Percentiles rank a stretch among this genome's conserved stretches.
These are phyloP conservation scores for Neria commutata DNA, from an alignment of 2,888 invertebrate species.

Conservation along the genomic window DNA sequence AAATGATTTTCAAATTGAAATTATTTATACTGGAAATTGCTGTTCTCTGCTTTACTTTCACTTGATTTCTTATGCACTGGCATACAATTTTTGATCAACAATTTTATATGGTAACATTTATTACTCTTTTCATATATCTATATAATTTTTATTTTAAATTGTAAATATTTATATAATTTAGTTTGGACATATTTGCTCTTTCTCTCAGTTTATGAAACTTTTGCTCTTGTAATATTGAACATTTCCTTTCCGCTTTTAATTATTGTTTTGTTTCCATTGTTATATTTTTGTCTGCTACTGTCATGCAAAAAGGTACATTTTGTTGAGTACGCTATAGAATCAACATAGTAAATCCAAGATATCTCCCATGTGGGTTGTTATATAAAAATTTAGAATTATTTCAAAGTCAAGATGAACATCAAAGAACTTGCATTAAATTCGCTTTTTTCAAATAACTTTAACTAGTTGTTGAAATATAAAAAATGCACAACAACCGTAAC, in stretches of 20 bases:
- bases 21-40: not conserved
- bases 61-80: not conserved
- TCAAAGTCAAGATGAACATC: too few relatives aligned
- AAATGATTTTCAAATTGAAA: too few relatives aligned
- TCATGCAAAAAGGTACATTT: constrained; percentile 53
- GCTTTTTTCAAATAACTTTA: too few relatives aligned
- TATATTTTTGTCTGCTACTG: too few relatives aligned
- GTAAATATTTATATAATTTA: constrained; percentile 29
- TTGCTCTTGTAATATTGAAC: constrained; percentile 30
- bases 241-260: constrained; percentile 23
- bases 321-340: too few relatives aligned
- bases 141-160: constrained; percentile 12
- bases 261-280: constrained; percentile 55
- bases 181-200: constrained; percentile 30
- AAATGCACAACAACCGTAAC: too few relatives aligned
- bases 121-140: constrained; percentile 4
- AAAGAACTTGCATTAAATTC: too few relatives aligned
- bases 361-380: too few relatives aligned
- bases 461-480: too few relatives aligned
- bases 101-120: constrained; percentile 12
- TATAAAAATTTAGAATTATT: too few relatives aligned
- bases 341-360: too few relatives aligned
- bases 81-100: constrained; percentile 4
- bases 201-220: constrained; percentile 22
- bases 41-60: not conserved